These are phyloP conservation scores for Virgularia gustaviana DNA, from an alignment of 92 coral and sea anemone genomes.

Conservation along the genomic window DNA sequence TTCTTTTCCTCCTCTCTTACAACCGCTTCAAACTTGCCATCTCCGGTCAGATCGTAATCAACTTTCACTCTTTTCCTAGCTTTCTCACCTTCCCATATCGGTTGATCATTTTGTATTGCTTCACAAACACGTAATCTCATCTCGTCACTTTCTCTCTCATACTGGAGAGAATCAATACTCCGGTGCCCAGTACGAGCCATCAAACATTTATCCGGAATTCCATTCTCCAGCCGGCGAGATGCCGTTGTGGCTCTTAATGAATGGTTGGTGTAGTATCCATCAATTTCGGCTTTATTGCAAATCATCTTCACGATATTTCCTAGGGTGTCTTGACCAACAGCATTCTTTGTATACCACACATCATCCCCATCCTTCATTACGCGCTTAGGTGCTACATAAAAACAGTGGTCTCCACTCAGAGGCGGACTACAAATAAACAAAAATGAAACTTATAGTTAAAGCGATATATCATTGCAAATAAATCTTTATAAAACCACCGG, in stretches of 20 bases:
- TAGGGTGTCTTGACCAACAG: slow-evolving; percentile 43
- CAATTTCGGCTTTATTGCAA: slow-evolving; percentile 32
- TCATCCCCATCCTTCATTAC: background rate
- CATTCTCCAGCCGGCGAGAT: slow-evolving; percentile 45
- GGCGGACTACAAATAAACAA: background rate
- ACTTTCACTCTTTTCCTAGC: background rate
- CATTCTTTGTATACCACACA: slow-evolving; percentile 37
- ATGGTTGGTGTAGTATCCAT: slow-evolving; percentile 34
- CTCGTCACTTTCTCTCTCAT: slow-evolving; percentile 18
- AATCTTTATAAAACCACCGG: slow-evolving; percentile 22
- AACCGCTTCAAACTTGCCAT: background rate
- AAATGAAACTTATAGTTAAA: background rate
- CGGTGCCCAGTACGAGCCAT: slow-evolving; percentile 50
- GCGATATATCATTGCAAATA: slow-evolving; percentile 21
- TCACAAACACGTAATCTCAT: slow-evolving; percentile 4
- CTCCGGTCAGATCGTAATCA: background rate
- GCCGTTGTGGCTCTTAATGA: slow-evolving; percentile 49
- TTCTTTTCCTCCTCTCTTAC: background rate
- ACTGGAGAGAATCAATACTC: slow-evolving; percentile 34
- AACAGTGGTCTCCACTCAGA: background rate
- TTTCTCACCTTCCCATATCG: slow-evolving; percentile 6
- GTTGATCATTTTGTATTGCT: slow-evolving; percentile 2
- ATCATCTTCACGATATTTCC: slow-evolving; percentile 28
- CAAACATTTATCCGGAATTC: slow-evolving; percentile 38
- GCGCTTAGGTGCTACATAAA: background rate